Conservation (phyloP, 2,113 vertebrate species). For the Cnemophilus loriae region DNA sequence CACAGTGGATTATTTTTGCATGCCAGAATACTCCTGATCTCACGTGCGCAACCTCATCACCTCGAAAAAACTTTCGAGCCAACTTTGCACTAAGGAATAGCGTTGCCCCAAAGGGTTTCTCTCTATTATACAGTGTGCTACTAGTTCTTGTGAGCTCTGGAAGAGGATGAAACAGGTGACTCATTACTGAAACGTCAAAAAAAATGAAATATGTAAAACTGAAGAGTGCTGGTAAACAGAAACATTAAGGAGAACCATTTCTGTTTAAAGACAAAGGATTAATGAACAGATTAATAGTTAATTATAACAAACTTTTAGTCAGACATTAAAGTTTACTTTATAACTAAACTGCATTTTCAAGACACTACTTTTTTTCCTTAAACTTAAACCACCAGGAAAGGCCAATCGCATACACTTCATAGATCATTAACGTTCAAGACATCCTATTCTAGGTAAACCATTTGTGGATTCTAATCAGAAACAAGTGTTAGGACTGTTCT, state of each 20-base stretch:
- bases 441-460: background rate
- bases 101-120: background rate
- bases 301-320: background rate
- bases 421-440: background rate
- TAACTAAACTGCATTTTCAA: background rate
- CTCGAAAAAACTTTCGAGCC: background rate
- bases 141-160: background rate
- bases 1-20: background rate
- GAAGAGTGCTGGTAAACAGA: background rate
- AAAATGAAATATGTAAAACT: background rate
- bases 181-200: background rate
- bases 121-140: background rate
- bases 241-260: background rate
- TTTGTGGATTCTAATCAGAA: background rate
- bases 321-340: background rate
- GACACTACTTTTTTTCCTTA: background rate
- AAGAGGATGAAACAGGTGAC: background rate
- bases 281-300: background rate
- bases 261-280: background rate
- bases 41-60: background rate
- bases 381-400: background rate
- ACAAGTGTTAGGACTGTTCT: background rate
- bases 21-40: background rate
- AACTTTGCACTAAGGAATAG: background rate
- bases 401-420: background rate